Base-by-base conservation (phyloP, 2,888 invertebrate genomes). In the Drosophila algonquin region DNA sequence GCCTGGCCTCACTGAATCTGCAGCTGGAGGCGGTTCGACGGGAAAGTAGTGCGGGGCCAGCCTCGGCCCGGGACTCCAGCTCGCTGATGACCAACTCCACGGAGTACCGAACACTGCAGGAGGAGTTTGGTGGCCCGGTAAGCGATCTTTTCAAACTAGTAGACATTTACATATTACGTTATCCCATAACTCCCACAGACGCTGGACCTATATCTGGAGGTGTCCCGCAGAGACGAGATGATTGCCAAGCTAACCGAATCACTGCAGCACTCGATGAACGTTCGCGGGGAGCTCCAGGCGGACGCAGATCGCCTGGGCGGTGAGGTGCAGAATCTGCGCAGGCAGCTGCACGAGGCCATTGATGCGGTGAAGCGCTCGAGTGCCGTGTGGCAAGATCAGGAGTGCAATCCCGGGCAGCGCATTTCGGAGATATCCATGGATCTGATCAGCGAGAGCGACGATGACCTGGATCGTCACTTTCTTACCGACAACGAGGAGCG, bases 171-270 rank as follows among this genome's bases (percentile, higher is more conserved):
- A 7, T 5, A 12, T 12, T 24, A 18, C 27, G n/a, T 6, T 32
- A 14, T 1, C 3, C 10, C 14, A 24, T 14, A 2, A n/a, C 14
- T 40, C n/a, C 94, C 94, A 90, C 92, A 96, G 96, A 93, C 95
- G 87, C 93, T 95, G 91, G 95, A 96, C 91, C 95, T 95, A 91
- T 95, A 96, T 91, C 93, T 93, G 81, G 95, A 95, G 80, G 93
- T 96, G 67, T 93, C 93, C 12, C 94, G 95, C 79, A 95, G 96
- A 84, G 95, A 96, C 89, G 93, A 94, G 81, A 91, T 95, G 87
- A 96, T 96, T 79, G 94, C 95, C 85, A 94, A 96, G 91, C 93
- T 96, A 67, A 95, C 94, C 75, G 93, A 94, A 83, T 95, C 96
- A 35, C 93, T 96, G 82, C 94, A 96, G 91, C 94, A 95, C 87